Conservation (phyloP, 2,888 invertebrate species). For the Smittia aterrima region DNA sequence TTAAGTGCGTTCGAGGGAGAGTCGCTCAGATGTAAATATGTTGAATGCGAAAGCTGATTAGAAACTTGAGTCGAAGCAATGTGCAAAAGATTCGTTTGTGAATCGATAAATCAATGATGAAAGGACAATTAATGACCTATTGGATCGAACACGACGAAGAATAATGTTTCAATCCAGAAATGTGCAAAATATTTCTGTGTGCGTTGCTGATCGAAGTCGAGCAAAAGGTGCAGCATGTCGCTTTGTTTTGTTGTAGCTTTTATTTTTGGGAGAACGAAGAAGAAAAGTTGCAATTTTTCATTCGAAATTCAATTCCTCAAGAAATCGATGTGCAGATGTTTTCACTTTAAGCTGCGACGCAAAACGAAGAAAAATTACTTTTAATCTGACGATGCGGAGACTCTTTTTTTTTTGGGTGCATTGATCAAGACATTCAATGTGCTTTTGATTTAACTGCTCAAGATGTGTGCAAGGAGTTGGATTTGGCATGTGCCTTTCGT, state of each 20-base stretch:
- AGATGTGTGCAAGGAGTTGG: slow-evolving; percentile 12
- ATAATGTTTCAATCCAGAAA: slow-evolving; percentile 16
- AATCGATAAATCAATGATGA: slow-evolving; percentile 24
- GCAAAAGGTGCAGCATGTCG: slow-evolving; percentile 12
- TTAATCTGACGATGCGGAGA: background rate
- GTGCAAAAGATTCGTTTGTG: background rate
- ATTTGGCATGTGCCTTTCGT: slow-evolving; percentile 40
- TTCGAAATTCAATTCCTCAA: slow-evolving; percentile 18
- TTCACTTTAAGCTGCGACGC: background rate
- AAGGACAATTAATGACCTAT: slow-evolving; percentile 26
- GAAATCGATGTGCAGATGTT: slow-evolving; percentile 37
- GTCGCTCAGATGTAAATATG: background rate
- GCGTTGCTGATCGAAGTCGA: background rate
- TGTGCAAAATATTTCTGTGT: background rate
- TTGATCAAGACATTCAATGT: background rate
- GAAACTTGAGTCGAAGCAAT: background rate
- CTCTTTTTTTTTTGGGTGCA: background rate
- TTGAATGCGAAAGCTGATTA: slow-evolving; percentile 12
- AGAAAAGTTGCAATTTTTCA: slow-evolving; percentile 27
- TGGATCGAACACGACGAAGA: background rate
- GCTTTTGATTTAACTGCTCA: slow-evolving; percentile 22
- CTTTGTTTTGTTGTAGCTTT: slow-evolving; percentile 2
- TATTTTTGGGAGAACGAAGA: background rate
- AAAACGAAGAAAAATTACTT: background rate
- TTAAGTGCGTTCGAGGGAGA: background rate